Evolutionary conservation across 1,140 invertebrate species (phyloP), one percentile per base, ranked within the genome.

Genomic region (Polypedilum vanderplanki): DNA sequence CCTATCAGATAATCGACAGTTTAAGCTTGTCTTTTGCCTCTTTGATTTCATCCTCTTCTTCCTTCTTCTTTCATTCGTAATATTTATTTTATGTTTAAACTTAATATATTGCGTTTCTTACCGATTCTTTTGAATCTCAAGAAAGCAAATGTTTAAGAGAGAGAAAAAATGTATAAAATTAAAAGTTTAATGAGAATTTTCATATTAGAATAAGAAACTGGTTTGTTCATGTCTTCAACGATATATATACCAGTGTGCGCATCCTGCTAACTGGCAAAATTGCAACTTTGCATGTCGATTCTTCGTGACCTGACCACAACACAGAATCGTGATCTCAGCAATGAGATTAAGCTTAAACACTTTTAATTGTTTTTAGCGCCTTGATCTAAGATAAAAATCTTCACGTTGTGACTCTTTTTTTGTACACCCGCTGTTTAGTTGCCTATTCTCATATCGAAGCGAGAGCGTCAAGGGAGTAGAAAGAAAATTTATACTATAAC

Each of bases 21-120:
- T 57, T 57, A 57, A 57, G 10, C 46, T 57, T 57, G 46, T 57
- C 46, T 57, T 57, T 12, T 70, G 17, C 20, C 20, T 70, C 20
- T 18, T 70, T 70, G 24, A 33, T 33, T 33, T 33, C 24, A 33
- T 33, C 24, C 24, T 33, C 24, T 33, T 33, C 24, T 33, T 33
- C 24, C 24, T 33, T 33, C 24, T 70, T 67, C 18, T 20, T 18
- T 70, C 64, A 67, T 67, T 67, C 65, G 65, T 70, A 22, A 70
- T 70, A 70, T 70, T 70, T 70, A 70, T 70, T 70, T 70, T 70
- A 70, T 70, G 65, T 22, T 70, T 20, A 70, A 70, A 22, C 20
- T 70, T 70, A 70, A 70, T 70, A 70, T 70, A 70, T 70, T 70
- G 65, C 65, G 65, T 70, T 70, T 70, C 18, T 70, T 70, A 18